Percentiles rank a stretch among this genome's conserved stretches.
These are phyloP conservation scores for Unio delphinus DNA, from an alignment of 2,888 invertebrate species.

Conservation along the genomic window DNA sequence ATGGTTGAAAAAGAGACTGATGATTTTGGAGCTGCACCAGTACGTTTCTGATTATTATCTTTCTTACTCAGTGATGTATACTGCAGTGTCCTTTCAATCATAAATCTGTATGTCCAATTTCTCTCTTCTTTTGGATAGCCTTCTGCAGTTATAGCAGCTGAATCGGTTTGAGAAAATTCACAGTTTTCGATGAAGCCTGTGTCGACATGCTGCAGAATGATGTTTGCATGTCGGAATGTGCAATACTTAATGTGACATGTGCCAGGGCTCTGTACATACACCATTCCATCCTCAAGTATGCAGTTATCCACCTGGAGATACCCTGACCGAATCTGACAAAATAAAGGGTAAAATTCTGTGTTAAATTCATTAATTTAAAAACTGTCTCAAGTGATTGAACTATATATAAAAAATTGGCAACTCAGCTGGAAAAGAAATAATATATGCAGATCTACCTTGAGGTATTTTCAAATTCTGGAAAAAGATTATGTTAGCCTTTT, in stretches of 20 bases:
- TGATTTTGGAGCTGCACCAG: constrained; percentile 36
- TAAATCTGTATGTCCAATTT: constrained; percentile 51
- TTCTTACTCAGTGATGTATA: constrained; percentile 27
- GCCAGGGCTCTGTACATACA: constrained; percentile 60
- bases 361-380: neutral
- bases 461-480: too few relatives aligned
- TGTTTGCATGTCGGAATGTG: constrained; percentile 59
- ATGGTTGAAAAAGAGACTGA: constrained; percentile 38
- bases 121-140: constrained; percentile 57
- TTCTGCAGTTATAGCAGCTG: constrained; percentile 59
- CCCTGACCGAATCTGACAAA: constrained; percentile 54
- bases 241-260: constrained; percentile 58
- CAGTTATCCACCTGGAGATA: constrained; percentile 66
- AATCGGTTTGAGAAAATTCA: constrained; percentile 61
- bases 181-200: constrained; percentile 63
- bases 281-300: constrained; percentile 63
- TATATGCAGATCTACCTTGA: too few relatives aligned
- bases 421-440: too few relatives aligned
- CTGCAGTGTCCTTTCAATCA: constrained; percentile 35
- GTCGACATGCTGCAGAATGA: constrained; percentile 57
- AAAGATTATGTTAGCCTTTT: too few relatives aligned
- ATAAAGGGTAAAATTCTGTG: neutral
- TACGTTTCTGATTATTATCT: constrained; percentile 24
- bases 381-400: too few relatives aligned
- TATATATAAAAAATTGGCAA: neutral